These are phyloP conservation scores for Acanthaster planci DNA, from an alignment of 35 echinoderm and acorn worm genomes.

Conservation along the genomic window DNA sequence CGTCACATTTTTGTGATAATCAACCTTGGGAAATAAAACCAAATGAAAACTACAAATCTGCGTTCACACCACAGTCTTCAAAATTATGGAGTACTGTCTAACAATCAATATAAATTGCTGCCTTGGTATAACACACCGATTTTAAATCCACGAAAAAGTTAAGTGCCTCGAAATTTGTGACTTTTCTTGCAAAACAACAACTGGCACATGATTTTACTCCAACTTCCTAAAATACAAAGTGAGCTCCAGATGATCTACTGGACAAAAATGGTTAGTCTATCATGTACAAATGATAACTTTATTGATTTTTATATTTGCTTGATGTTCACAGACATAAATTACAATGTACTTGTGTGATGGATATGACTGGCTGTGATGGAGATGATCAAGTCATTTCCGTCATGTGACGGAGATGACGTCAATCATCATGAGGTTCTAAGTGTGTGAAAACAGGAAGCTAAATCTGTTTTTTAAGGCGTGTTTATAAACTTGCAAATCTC, in stretches of 20 bases:
- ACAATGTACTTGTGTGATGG: neutral
- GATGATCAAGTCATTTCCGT: neutral
- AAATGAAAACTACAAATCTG: neutral
- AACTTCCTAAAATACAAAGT: neutral
- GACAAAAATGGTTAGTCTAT: neutral
- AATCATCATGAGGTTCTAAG: neutral
- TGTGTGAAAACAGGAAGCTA: neutral
- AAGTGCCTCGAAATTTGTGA: neutral
- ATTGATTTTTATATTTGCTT: neutral
- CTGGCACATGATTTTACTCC: neutral
- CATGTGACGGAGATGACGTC: constrained; percentile 7
- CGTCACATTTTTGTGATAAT: constrained; percentile 28
- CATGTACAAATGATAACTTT: neutral
- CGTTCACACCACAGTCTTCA: neutral
- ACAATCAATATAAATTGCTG: neutral
- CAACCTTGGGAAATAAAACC: neutral
- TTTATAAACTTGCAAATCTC: neutral
- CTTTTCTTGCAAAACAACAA: neutral
- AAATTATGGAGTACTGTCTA: constrained; percentile 7
- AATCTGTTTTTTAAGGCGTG: neutral
- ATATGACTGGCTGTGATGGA: constrained; percentile 7
- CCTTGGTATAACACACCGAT: neutral
- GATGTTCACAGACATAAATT: neutral
- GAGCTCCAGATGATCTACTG: neutral
- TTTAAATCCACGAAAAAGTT: constrained; percentile 1